These are phyloP conservation scores for Myotis davidii DNA, from an alignment of 2,113 vertebrate species.

Conservation along the genomic window DNA sequence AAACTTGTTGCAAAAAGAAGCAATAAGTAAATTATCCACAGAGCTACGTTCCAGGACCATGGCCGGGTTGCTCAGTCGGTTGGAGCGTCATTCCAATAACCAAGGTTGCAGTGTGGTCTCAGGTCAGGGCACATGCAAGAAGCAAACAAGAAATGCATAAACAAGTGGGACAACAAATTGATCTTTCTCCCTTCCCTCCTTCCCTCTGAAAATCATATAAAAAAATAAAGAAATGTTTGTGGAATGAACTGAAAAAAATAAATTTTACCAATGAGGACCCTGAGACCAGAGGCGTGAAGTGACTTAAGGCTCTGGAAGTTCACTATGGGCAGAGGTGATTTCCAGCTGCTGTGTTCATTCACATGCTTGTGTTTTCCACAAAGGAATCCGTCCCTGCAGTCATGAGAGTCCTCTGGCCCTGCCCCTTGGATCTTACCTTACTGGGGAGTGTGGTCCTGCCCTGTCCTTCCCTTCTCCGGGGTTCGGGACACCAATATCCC, in stretches of 20 bases:
- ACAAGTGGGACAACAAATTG: not conserved
- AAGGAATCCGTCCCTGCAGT: not conserved
- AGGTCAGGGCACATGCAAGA: not conserved
- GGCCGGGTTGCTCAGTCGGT: not conserved
- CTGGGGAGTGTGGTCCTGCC: not conserved
- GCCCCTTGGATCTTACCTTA: not conserved
- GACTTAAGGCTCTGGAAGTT: not conserved
- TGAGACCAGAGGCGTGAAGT: not conserved
- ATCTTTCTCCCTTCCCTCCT: not conserved
- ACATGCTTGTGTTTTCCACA: not conserved
- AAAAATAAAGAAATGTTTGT: not conserved
- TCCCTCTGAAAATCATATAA: not conserved
- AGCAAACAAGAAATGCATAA: not conserved
- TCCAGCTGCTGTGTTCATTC: not conserved
- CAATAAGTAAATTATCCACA: not conserved
- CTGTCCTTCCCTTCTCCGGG: not conserved
- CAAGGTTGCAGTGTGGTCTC: not conserved
- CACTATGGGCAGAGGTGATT: not conserved
- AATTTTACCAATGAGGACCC: not conserved
- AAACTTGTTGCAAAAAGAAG: not conserved
- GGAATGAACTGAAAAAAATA: not conserved
- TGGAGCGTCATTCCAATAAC: not conserved
- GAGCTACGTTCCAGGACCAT: not conserved
- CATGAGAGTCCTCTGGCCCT: not conserved
- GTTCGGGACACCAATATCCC: not conserved